Conservation (phyloP, 2,888 invertebrate species). For the Cosmia pyralina region DNA sequence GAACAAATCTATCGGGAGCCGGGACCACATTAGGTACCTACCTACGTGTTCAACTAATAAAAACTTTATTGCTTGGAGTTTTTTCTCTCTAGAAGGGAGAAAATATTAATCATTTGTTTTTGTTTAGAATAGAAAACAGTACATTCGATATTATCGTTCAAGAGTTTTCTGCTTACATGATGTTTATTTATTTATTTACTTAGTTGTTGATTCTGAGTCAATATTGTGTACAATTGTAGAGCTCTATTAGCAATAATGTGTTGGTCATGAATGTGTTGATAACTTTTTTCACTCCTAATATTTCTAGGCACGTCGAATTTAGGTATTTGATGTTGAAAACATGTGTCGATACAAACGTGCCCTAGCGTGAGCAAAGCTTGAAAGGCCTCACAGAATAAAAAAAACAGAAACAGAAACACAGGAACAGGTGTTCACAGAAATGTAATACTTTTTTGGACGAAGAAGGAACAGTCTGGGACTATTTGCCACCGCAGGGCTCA, state of each 20-base stretch:
- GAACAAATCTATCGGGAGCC: slow-evolving; percentile 28
- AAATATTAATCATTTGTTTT: slow-evolving; percentile 13
- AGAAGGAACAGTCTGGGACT: too few species aligned
- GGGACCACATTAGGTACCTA: slow-evolving; percentile 8
- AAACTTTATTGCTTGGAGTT: slow-evolving; percentile 35
- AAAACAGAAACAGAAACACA: too few species aligned
- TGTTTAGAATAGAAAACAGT: slow-evolving; percentile 22
- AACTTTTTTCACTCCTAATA: neutral
- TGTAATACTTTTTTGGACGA: too few species aligned
- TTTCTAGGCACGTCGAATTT: neutral
- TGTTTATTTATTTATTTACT: neutral
- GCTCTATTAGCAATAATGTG: neutral
- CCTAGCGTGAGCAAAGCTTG: too few species aligned
- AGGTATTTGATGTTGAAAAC: neutral
- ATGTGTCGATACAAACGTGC: neutral
- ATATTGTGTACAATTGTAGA: neutral
- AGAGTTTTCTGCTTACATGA: neutral
- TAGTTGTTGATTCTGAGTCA: neutral
- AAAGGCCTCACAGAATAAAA: too few species aligned
- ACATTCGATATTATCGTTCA: neutral
- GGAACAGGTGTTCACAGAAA: too few species aligned
- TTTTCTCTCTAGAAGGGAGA: slow-evolving; percentile 12
- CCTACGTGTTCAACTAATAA: slow-evolving; percentile 30
- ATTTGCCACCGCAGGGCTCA: too few species aligned
- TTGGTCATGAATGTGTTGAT: neutral